These are phyloP conservation scores for Philopotamus ludificatus DNA, from an alignment of 1,140 invertebrate genomes.

Conservation along the genomic window DNA sequence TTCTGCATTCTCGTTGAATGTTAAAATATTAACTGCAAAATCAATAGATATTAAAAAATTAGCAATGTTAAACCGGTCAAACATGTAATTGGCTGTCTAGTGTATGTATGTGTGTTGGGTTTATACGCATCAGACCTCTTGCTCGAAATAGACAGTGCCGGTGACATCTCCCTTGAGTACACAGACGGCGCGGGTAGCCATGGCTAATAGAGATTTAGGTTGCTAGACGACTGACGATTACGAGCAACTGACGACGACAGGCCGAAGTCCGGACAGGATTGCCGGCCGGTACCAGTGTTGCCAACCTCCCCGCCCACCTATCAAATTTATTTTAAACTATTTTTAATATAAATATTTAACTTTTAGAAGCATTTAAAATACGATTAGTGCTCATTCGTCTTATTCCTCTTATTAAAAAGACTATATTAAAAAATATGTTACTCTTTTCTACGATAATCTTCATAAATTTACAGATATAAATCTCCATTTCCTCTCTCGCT, in stretches of 20 bases:
- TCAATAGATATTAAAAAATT: constrained; percentile 10
- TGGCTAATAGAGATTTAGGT: constrained; percentile 39
- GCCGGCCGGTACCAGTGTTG: neutral
- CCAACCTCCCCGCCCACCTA: constrained; percentile 26
- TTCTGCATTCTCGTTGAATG: too few species aligned
- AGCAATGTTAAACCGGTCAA: constrained; percentile 27
- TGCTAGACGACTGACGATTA: neutral
- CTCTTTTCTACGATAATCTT: too few species aligned
- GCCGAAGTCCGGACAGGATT: neutral
- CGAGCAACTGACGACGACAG: neutral
- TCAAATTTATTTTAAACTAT: neutral
- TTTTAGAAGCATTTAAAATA: too few species aligned
- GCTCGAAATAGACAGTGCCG: constrained; percentile 77
- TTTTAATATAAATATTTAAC: too few species aligned
- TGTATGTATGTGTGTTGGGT: too few species aligned
- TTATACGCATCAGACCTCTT: constrained; percentile 60
- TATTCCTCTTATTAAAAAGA: too few species aligned
- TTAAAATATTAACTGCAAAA: too few species aligned
- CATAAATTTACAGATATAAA: too few species aligned
- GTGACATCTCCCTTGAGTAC: constrained; percentile 81
- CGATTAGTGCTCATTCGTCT: too few species aligned
- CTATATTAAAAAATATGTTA: too few species aligned
- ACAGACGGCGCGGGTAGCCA: constrained; percentile 76
- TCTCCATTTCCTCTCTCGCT: too few species aligned
- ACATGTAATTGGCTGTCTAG: too few species aligned